Conservation (phyloP, 2,797 vertebrate species). For the Cossypha polioptera region DNA sequence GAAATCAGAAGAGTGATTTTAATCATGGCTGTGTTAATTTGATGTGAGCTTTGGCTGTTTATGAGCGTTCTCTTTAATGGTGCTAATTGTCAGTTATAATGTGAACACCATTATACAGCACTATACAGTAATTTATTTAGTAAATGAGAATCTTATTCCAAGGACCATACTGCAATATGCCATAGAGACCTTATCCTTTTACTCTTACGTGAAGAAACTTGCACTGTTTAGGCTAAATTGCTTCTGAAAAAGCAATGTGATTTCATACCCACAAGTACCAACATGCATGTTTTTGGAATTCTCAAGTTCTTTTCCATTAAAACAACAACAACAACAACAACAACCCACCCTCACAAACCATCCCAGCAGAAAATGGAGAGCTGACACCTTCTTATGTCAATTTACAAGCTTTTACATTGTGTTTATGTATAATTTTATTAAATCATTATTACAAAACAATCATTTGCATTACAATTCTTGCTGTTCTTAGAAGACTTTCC, state of each 20-base stretch:
- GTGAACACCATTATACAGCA: conserved; percentile 69
- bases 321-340: background rate
- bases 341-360: background rate
- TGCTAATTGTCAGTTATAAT: conserved; percentile 73
- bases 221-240: conserved; percentile 20
- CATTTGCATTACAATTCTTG: conserved; percentile 34
- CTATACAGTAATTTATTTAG: conserved; percentile 74
- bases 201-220: conserved; percentile 55
- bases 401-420: background rate
- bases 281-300: background rate
- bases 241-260: background rate
- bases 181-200: conserved; percentile 55
- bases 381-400: background rate
- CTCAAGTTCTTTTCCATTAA: background rate
- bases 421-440: background rate
- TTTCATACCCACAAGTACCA: background rate
- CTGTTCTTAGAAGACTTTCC: conserved; percentile 20
- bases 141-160: conserved; percentile 71
- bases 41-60: conserved; percentile 72
- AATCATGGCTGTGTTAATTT: conserved; percentile 74
- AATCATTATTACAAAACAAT: conserved; percentile 12
- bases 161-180: conserved; percentile 54
- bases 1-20: conserved; percentile 73
- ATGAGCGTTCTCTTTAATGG: conserved; percentile 71
- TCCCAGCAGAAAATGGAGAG: background rate